Conservation (phyloP, 2,113 vertebrate species). For the Pongo abelii region DNA sequence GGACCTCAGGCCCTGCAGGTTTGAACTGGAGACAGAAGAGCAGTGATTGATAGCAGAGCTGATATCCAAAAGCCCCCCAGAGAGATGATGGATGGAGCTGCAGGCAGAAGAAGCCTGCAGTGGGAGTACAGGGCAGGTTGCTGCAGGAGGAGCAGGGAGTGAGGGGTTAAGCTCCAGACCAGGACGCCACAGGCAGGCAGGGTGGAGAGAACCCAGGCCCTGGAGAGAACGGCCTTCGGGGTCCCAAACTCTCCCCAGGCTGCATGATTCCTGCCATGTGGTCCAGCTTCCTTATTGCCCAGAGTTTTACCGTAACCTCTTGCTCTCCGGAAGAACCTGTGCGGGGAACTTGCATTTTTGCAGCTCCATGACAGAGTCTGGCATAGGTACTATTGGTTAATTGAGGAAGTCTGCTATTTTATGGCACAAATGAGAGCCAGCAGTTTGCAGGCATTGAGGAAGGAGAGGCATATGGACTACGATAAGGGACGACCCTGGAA, state of each 20-base stretch:
- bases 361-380: not conserved
- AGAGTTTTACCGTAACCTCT: not conserved
- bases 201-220: too few relatives aligned
- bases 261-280: fast-evolving
- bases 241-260: too few relatives aligned
- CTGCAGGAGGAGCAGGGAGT: not conserved
- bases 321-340: not conserved
- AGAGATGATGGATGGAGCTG: not conserved
- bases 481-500: not conserved
- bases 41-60: not conserved
- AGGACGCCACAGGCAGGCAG: too few relatives aligned
- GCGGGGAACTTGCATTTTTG: not conserved
- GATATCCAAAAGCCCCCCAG: not conserved
- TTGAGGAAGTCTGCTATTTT: constrained; percentile 17
- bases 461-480: not conserved
- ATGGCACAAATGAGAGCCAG: not conserved
- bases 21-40: not conserved
- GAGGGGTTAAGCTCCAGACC: not conserved
- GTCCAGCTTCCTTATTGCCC: not conserved
- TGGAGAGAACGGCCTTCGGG: not conserved
- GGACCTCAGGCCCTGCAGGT: not conserved
- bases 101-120: not conserved
- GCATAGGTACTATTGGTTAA: not conserved
- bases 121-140: not conserved
- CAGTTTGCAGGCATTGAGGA: not conserved